These are phyloP conservation scores for Porites rus DNA, from an alignment of 92 coral and sea anemone genomes.

Conservation along the genomic window DNA sequence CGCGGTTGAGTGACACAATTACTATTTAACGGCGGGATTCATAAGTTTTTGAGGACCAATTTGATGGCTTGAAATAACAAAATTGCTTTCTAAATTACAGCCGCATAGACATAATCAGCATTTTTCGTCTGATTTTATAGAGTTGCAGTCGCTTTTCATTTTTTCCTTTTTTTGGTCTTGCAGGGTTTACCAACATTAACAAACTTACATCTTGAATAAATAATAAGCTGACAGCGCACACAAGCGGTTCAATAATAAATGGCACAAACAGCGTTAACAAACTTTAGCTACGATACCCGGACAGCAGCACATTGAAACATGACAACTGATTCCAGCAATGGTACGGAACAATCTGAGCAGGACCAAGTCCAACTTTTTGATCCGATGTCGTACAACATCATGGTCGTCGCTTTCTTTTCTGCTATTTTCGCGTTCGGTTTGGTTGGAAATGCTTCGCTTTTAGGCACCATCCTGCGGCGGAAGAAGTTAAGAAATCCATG, in stretches of 20 bases:
- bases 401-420: constrained; percentile 63
- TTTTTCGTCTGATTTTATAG: neutral
- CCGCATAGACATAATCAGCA: no score
- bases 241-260: constrained; percentile 22
- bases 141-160: neutral
- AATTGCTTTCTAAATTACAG: no score
- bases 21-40: no score
- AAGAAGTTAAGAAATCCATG: constrained; percentile 58
- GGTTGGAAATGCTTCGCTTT: constrained; percentile 67
- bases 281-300: constrained; percentile 9
- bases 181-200: constrained; percentile 15
- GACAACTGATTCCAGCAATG: neutral
- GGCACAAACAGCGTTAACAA: constrained; percentile 5
- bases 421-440: constrained; percentile 60
- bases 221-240: constrained; percentile 12
- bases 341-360: neutral
- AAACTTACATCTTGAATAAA: constrained; percentile 21
- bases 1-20: no score
- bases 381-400: constrained; percentile 33
- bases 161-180: neutral
- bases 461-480: constrained; percentile 46
- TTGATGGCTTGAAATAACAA: no score
- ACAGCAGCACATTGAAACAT: constrained; percentile 19
- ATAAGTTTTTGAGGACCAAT: no score
- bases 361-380: constrained; percentile 5